Evolutionary conservation across 2,888 invertebrate genomes (phyloP).

Genomic region (Tridacna crocea): DNA sequence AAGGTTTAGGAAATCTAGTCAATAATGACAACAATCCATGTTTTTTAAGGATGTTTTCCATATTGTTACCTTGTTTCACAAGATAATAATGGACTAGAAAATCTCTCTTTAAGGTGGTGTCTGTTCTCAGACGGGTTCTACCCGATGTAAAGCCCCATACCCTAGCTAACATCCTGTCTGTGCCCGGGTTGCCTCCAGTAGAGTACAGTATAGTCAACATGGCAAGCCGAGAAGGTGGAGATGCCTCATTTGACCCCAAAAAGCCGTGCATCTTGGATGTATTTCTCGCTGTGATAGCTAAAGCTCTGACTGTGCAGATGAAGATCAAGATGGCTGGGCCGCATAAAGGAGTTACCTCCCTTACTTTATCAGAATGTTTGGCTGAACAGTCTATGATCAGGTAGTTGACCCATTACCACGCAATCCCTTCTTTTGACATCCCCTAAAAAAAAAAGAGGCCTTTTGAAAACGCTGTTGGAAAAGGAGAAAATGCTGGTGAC

Average conservation of each 20-base stretch:
- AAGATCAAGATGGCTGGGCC: constrained; percentile 89
- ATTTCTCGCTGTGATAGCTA: constrained; percentile 95
- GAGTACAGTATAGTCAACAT: constrained; percentile 91
- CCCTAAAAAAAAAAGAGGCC: too few relatives aligned
- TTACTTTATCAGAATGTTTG: constrained; percentile 86
- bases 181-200: constrained; percentile 89
- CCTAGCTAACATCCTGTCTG: constrained; percentile 91
- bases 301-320: constrained; percentile 94
- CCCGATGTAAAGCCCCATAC: constrained; percentile 94
- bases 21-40: too few relatives aligned
- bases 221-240: constrained; percentile 71
- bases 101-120: constrained; percentile 88
- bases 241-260: constrained; percentile 81
- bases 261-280: constrained; percentile 93
- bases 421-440: not conserved
- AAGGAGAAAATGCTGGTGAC: too few relatives aligned
- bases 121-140: constrained; percentile 93
- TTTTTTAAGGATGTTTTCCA: too few relatives aligned
- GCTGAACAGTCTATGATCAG: constrained; percentile 59
- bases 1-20: too few relatives aligned
- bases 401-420: constrained; percentile 25
- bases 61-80: too few relatives aligned
- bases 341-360: constrained; percentile 85
- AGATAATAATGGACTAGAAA: too few relatives aligned
- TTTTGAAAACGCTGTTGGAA: too few relatives aligned